These are phyloP conservation scores for Stegana nigrithorax DNA, from an alignment of 2,888 invertebrate species.

Conservation along the genomic window DNA sequence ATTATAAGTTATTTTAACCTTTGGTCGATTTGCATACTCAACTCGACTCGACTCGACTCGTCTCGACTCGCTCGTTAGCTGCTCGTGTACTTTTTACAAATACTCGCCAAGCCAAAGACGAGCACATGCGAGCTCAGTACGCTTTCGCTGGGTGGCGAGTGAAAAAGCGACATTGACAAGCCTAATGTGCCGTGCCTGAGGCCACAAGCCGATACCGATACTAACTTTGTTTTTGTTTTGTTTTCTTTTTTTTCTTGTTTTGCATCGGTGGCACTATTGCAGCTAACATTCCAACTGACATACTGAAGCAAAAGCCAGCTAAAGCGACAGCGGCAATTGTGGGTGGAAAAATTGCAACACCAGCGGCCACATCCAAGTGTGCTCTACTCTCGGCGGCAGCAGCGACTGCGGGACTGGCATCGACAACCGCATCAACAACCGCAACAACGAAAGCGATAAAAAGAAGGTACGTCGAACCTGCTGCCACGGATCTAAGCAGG, in stretches of 20 bases:
- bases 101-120: conserved; percentile 10
- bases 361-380: conserved; percentile 40
- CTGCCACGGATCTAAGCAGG: conserved; percentile 46
- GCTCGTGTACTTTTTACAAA: neutral
- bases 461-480: conserved; percentile 35
- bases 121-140: neutral
- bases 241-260: too few species aligned
- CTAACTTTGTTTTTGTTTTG: neutral
- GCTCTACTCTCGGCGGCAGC: conserved; percentile 44
- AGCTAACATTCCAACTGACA: conserved; percentile 61
- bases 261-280: too few species aligned
- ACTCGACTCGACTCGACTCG: too few species aligned
- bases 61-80: too few species aligned
- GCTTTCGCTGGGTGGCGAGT: too few species aligned
- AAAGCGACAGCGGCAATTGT: conserved; percentile 57
- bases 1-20: conserved; percentile 61
- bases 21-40: conserved; percentile 55
- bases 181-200: too few species aligned
- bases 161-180: too few species aligned
- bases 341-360: too few species aligned
- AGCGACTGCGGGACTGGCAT: neutral
- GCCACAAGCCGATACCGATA: too few species aligned
- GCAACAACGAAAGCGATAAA: conserved; percentile 7
- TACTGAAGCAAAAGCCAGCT: conserved; percentile 56
- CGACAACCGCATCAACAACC: conserved; percentile 20